Percentiles rank a stretch among this genome's conserved stretches.
Evolutionary conservation across 2,888 invertebrate species (phyloP).

Genomic region (Idaea biselata): DNA sequence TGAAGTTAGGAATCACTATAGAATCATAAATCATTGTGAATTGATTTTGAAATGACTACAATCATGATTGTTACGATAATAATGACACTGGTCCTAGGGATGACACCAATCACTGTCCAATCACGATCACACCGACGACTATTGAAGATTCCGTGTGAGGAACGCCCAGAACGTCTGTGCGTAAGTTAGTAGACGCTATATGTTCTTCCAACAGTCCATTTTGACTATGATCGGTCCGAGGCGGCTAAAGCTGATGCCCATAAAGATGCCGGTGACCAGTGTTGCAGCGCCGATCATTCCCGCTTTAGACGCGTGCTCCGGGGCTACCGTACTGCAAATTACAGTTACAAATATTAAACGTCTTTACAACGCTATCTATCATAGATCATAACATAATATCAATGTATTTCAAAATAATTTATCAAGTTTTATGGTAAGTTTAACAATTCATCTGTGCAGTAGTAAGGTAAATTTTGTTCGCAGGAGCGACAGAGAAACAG

Average conservation of each 20-base stretch:
- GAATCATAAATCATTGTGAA: neutral
- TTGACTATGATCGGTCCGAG: slow-evolving; percentile 83
- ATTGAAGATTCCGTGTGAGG: slow-evolving; percentile 32
- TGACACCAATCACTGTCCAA: neutral
- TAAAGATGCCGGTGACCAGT: slow-evolving; percentile 92
- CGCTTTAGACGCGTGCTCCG: slow-evolving; percentile 90
- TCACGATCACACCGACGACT: slow-evolving; percentile 14
- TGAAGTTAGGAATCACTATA: neutral
- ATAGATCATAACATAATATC: too few relatives aligned
- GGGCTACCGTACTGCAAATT: slow-evolving; percentile 86
- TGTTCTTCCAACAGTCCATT: slow-evolving; percentile 38
- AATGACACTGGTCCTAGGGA: neutral
- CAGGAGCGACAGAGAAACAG: too few relatives aligned
- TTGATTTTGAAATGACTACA: neutral
- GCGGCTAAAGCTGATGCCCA: slow-evolving; percentile 88
- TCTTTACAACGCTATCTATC: too few relatives aligned
- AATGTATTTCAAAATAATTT: too few relatives aligned
- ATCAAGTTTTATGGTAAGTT: too few relatives aligned
- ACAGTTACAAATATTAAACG: too few relatives aligned
- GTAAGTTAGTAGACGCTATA: slow-evolving; percentile 55
- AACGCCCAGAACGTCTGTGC: slow-evolving; percentile 50
- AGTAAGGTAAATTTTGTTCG: too few relatives aligned
- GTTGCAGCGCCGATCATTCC: slow-evolving; percentile 98
- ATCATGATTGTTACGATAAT: neutral
- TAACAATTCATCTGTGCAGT: too few relatives aligned